Conservation (phyloP, 2,888 invertebrate genomes). For the Drosophila tanythrix region DNA sequence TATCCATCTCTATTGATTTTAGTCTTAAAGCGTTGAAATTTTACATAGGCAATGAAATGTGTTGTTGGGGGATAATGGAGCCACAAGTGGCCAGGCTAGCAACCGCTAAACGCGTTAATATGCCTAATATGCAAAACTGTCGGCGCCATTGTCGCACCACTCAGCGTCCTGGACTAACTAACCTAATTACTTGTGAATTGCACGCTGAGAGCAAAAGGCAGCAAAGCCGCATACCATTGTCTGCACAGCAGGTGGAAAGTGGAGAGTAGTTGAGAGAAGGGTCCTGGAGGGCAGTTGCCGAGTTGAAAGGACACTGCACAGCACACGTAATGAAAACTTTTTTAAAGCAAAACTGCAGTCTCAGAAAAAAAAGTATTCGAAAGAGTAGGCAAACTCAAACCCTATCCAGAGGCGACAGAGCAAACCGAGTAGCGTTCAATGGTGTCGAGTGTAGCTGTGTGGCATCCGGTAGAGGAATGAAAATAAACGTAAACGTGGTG, state of each 20-base stretch:
- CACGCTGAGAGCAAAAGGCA: conserved; percentile 34
- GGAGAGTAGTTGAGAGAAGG: conserved; percentile 32
- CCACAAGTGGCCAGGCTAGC: conserved; percentile 27
- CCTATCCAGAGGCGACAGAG: conserved; percentile 20
- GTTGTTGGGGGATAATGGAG: not conserved
- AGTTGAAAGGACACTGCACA: conserved; percentile 40
- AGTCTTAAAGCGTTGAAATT: conserved; percentile 17
- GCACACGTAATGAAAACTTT: conserved; percentile 75
- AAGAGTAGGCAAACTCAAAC: conserved; percentile 2
- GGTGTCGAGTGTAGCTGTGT: conserved; percentile 55
- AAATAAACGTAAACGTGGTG: conserved; percentile 70
- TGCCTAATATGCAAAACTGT: conserved; percentile 61
- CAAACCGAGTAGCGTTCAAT: conserved; percentile 51
- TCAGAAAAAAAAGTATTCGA: conserved; percentile 19
- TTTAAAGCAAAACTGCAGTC: conserved; percentile 55
- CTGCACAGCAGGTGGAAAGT: conserved; percentile 60
- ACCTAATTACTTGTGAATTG: conserved; percentile 76
- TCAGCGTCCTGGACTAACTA: conserved; percentile 65
- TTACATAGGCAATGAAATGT: not conserved
- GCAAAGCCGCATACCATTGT: conserved; percentile 69
- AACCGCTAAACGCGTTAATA: conserved; percentile 62
- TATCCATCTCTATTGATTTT: not conserved
- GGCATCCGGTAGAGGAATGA: conserved; percentile 30
- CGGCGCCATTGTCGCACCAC: conserved; percentile 48
- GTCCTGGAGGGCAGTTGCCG: conserved; percentile 15